Conservation (phyloP, 2,797 vertebrate species). For the Salarias fasciatus region DNA sequence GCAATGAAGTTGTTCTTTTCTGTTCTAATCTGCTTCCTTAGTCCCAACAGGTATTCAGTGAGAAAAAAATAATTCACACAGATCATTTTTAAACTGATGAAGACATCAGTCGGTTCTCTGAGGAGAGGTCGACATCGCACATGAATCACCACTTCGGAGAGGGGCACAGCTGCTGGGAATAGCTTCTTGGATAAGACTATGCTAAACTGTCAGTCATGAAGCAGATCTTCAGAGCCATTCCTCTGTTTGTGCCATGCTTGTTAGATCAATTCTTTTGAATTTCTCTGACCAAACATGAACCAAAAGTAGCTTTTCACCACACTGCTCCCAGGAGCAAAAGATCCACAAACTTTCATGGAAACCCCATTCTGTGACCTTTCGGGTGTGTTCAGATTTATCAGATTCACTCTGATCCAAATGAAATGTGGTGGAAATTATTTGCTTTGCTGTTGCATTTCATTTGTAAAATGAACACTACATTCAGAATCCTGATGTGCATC, state of each 20-base stretch:
- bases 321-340: conserved; percentile 1
- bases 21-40: conserved; percentile 15
- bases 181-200: background rate
- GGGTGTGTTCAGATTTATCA: too few relatives aligned
- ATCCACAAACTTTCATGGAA: conserved; percentile 3
- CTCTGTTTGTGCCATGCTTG: background rate
- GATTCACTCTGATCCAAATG: too few relatives aligned
- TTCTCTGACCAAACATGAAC: too few relatives aligned
- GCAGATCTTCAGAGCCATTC: background rate
- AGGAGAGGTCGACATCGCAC: conserved; percentile 31
- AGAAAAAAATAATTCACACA: conserved; percentile 20
- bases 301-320: background rate
- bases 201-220: background rate
- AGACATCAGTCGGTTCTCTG: conserved; percentile 45
- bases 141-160: conserved; percentile 11
- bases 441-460: too few relatives aligned
- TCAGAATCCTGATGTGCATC: too few relatives aligned
- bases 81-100: conserved; percentile 35
- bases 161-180: background rate
- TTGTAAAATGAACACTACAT: too few relatives aligned
- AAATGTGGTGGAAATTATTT: too few relatives aligned
- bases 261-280: conserved; percentile 1
- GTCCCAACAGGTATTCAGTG: conserved; percentile 15
- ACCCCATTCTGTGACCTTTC: conserved; percentile 4
- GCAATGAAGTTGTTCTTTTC: conserved; percentile 36